Evolutionary conservation across 2,888 invertebrate species (phyloP).

Genomic region (Brachyopa scutellaris): DNA sequence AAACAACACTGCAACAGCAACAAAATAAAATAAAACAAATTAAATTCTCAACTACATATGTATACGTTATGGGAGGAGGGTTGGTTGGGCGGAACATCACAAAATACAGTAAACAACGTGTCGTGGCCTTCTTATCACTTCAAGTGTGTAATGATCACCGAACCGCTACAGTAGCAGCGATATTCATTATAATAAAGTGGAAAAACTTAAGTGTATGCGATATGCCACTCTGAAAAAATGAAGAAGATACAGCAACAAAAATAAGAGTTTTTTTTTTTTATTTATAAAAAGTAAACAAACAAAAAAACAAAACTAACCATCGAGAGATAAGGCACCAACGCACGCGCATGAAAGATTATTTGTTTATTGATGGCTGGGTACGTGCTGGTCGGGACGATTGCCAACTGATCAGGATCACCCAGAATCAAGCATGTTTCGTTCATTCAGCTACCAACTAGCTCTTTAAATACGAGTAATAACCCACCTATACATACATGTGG

Average conservation of each 20-base stretch:
- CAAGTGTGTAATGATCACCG: slow-evolving; percentile 66
- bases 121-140: slow-evolving; percentile 71
- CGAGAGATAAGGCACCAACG: slow-evolving; percentile 35
- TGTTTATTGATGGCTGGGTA: slow-evolving; percentile 24
- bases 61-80: neutral
- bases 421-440: too few relatives aligned
- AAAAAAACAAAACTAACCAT: slow-evolving; percentile 16
- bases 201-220: neutral
- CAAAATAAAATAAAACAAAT: slow-evolving; percentile 14
- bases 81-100: neutral
- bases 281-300: slow-evolving; percentile 23
- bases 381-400: slow-evolving; percentile 5
- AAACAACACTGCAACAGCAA: neutral
- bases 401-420: slow-evolving; percentile 19
- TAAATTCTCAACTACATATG: neutral
- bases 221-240: neutral
- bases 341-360: slow-evolving; percentile 24
- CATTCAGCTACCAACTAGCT: too few relatives aligned
- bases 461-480: too few relatives aligned
- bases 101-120: slow-evolving; percentile 60
- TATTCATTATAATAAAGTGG: neutral
- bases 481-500: too few relatives aligned
- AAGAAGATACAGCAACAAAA: neutral
- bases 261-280: too few relatives aligned
- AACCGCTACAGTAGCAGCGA: slow-evolving; percentile 43